Conservation (phyloP, 2,797 vertebrate genomes). For the Trachurus trachurus region DNA sequence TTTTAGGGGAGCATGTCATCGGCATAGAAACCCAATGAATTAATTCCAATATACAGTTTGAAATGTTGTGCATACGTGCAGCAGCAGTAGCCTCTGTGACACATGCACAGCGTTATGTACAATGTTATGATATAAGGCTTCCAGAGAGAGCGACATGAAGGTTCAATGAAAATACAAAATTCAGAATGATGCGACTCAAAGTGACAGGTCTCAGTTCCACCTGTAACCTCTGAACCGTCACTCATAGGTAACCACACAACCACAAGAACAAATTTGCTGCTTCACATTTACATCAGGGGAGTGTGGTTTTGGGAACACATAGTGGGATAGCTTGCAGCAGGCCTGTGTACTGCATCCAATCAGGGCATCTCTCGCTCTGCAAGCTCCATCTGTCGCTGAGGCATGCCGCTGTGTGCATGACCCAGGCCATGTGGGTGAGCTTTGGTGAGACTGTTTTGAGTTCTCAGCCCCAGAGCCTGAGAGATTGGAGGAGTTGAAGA, state of each 20-base stretch:
- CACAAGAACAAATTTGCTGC: conserved; percentile 15
- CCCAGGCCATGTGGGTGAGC: conserved; percentile 68
- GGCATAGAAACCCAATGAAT: conserved; percentile 1
- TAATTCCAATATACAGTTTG: neutral
- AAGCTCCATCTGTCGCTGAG: conserved; percentile 78
- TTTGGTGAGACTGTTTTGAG: conserved; percentile 64
- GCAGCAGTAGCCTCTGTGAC: neutral
- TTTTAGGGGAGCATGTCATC: neutral
- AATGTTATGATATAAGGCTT: neutral
- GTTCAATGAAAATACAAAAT: neutral
- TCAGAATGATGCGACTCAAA: conserved; percentile 16
- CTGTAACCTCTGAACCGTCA: conserved; percentile 38
- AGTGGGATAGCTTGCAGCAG: conserved; percentile 49
- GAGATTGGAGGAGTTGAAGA: conserved; percentile 58
- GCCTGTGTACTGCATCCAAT: conserved; percentile 67
- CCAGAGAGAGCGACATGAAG: neutral
- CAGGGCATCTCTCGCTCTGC: conserved; percentile 58
- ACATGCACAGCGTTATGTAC: neutral
- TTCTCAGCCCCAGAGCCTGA: conserved; percentile 54
- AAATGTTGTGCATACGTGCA: neutral
- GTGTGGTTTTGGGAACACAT: conserved; percentile 37
- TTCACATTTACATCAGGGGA: conserved; percentile 35
- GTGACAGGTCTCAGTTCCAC: conserved; percentile 18
- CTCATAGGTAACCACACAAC: conserved; percentile 9
- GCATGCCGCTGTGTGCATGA: conserved; percentile 64